A percentile compares a stretch with the other conserved stretches of the same genome.
Conservation (phyloP, 2,888 invertebrate genomes). For the Epistrophe grossulariae region DNA sequence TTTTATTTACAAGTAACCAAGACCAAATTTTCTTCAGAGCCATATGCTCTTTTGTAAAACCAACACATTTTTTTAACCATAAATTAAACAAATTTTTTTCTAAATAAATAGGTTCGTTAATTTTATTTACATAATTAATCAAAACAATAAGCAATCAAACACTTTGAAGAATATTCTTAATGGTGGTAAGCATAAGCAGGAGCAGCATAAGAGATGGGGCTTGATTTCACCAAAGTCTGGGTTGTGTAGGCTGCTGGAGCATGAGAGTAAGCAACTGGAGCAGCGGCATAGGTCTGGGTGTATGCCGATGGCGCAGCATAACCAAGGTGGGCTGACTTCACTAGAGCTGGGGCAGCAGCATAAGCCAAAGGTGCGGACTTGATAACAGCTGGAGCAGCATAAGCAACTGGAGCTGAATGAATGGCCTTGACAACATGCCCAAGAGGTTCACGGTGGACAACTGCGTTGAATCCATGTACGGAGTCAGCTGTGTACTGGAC, state of each 20-base stretch:
- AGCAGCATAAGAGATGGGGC: constrained; percentile 38
- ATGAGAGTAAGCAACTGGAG: constrained; percentile 38
- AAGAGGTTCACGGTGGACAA: too few relatives aligned
- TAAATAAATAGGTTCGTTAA: background rate
- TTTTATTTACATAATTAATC: background rate
- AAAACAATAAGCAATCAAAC: too few relatives aligned
- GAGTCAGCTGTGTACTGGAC: constrained; percentile 84
- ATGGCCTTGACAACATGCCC: too few relatives aligned
- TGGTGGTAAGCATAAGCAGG: constrained; percentile 31
- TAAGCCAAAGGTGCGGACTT: constrained; percentile 76
- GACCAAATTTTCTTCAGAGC: too few relatives aligned
- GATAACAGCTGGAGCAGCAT: constrained; percentile 70
- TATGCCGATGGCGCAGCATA: constrained; percentile 45
- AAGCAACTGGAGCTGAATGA: background rate
- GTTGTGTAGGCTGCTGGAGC: constrained; percentile 26
- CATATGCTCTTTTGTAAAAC: too few relatives aligned
- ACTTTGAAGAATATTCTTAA: background rate
- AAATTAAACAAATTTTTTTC: too few relatives aligned
- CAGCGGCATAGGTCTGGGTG: constrained; percentile 17
- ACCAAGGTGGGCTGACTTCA: constrained; percentile 42
- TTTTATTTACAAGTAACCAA: too few relatives aligned
- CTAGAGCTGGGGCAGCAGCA: constrained; percentile 68
- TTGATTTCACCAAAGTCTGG: constrained; percentile 1
- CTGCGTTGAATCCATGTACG: constrained; percentile 82
- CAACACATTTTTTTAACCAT: too few relatives aligned